A percentile compares a stretch with the other conserved stretches of the same genome.
Evolutionary conservation across 2,888 invertebrate genomes (phyloP).

Genomic region (Eurytoma californica): DNA sequence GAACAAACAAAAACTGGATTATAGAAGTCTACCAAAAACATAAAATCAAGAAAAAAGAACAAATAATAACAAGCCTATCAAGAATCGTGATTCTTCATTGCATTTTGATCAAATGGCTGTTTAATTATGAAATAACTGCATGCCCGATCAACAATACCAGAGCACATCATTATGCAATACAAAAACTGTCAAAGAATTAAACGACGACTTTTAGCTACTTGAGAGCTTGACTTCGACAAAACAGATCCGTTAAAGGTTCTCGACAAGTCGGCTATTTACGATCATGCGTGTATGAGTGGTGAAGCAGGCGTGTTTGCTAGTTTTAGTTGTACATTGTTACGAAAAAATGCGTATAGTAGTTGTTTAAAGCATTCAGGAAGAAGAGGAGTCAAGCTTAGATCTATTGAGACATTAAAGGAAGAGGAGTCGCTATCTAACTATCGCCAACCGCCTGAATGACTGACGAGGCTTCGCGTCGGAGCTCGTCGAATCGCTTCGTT

Average conservation of each 20-base stretch:
- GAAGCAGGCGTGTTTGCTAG: slow-evolving; percentile 65
- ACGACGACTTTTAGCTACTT: slow-evolving; percentile 58
- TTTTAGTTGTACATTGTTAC: slow-evolving; percentile 67
- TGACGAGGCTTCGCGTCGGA: slow-evolving; percentile 51
- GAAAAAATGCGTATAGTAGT: slow-evolving; percentile 62
- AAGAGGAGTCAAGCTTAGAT: slow-evolving; percentile 41
- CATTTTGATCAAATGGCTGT: slow-evolving; percentile 53
- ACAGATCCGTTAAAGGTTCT: slow-evolving; percentile 52
- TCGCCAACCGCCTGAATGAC: slow-evolving; percentile 51
- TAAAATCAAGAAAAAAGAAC: slow-evolving; percentile 43
- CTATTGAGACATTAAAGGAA: slow-evolving; percentile 42
- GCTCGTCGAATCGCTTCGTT: slow-evolving; percentile 55
- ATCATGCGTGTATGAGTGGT: slow-evolving; percentile 59
- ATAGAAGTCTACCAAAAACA: slow-evolving; percentile 52
- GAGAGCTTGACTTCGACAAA: slow-evolving; percentile 53
- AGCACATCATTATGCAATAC: slow-evolving; percentile 59
- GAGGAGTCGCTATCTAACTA: slow-evolving; percentile 46
- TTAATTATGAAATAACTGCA: slow-evolving; percentile 42
- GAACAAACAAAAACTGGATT: slow-evolving; percentile 52
- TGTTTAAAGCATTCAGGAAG: slow-evolving; percentile 60
- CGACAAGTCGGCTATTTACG: slow-evolving; percentile 57
- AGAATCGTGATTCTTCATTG: slow-evolving; percentile 54
- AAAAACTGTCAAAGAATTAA: slow-evolving; percentile 50
- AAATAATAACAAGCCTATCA: slow-evolving; percentile 53
- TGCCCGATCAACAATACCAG: slow-evolving; percentile 47